Conservation (phyloP, 1,140 invertebrate genomes). For the Orchesella cincta region DNA sequence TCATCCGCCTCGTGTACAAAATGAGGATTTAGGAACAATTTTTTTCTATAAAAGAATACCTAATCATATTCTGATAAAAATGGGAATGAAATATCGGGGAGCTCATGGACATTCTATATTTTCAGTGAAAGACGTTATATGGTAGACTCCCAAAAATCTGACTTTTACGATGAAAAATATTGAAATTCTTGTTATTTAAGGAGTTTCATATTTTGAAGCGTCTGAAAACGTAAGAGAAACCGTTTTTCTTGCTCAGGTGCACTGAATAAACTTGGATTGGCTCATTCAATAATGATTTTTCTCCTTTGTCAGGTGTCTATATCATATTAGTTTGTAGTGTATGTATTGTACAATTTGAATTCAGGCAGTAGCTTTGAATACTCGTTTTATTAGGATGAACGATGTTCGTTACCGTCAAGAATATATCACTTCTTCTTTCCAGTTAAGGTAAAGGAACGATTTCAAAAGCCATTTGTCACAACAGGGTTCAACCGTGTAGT, state of each 20-base stretch:
- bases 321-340: too few relatives aligned
- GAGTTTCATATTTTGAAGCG: too few relatives aligned
- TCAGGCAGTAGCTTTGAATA: too few relatives aligned
- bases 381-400: background rate
- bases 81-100: background rate
- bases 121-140: background rate
- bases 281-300: too few relatives aligned
- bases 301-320: too few relatives aligned
- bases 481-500: background rate
- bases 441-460: background rate
- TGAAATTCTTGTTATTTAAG: too few relatives aligned
- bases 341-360: too few relatives aligned
- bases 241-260: too few relatives aligned
- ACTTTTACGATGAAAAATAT: background rate
- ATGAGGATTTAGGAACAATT: background rate
- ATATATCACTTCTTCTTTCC: background rate
- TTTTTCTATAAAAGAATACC: background rate
- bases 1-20: background rate
- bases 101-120: background rate
- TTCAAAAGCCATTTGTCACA: conserved; percentile 16
- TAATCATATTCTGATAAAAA: background rate
- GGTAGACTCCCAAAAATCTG: background rate
- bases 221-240: too few relatives aligned
- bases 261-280: too few relatives aligned
- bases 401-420: too few relatives aligned